Evolutionary conservation across 2,113 vertebrate species (phyloP).

Genomic region (Sturnus vulgaris): DNA sequence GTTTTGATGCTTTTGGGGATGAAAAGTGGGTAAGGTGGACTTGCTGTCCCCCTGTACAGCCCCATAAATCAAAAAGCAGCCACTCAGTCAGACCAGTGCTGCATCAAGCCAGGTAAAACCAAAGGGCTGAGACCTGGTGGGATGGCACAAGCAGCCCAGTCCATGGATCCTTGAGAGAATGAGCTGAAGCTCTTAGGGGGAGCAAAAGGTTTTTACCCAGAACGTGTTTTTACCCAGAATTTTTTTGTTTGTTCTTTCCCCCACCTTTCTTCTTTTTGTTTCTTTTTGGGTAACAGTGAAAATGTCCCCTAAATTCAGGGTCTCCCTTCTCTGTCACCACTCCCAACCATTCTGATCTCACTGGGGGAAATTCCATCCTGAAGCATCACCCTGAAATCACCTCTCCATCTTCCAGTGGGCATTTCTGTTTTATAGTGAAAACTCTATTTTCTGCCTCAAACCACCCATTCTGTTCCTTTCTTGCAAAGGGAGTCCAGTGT

Average conservation of each 20-base stretch:
- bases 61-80: not conserved
- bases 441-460: not conserved
- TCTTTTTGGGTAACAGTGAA: not conserved
- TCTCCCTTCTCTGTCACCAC: not conserved
- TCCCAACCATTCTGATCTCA: not conserved
- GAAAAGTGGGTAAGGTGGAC: not conserved
- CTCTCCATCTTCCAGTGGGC: not conserved
- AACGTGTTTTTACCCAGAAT: not conserved
- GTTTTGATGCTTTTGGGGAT: not conserved
- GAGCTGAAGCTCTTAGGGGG: not conserved
- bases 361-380: not conserved
- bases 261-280: not conserved
- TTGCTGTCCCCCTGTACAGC: not conserved
- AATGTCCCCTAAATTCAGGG: not conserved
- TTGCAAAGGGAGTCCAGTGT: not conserved
- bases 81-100: not conserved
- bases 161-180: not conserved
- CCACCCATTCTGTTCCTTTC: not conserved
- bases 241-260: not conserved
- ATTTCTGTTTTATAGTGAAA: not conserved
- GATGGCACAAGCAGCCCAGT: not conserved
- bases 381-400: not conserved
- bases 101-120: fast-evolving
- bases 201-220: not conserved
- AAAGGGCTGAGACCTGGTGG: not conserved